These are phyloP conservation scores for Acipenser oxyrinchus DNA, from an alignment of 2,797 vertebrate genomes.

Conservation along the genomic window DNA sequence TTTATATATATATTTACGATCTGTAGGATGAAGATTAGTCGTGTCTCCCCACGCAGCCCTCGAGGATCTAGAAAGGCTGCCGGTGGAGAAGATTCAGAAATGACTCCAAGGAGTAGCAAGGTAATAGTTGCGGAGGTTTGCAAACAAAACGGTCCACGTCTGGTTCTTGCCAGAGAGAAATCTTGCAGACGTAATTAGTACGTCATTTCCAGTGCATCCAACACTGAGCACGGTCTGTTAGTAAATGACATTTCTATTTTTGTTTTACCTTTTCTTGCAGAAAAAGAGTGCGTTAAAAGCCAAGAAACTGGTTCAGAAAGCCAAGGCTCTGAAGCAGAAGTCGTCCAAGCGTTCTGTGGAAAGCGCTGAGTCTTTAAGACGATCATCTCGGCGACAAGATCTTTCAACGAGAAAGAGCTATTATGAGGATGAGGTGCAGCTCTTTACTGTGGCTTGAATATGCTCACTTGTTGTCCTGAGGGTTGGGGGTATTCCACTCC, in stretches of 20 bases:
- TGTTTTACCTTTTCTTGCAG: slow-evolving; percentile 36
- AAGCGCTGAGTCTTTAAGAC: slow-evolving; percentile 44
- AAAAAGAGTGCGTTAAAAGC: slow-evolving; percentile 70
- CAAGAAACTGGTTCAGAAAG: slow-evolving; percentile 81
- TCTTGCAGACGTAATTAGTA: too few relatives aligned
- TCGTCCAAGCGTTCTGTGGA: slow-evolving; percentile 47
- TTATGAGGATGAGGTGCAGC: slow-evolving; percentile 62
- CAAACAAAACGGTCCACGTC: too few relatives aligned
- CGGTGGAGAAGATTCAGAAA: slow-evolving; percentile 42
- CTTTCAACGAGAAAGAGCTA: slow-evolving; percentile 38
- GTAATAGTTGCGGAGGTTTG: slow-evolving; percentile 43
- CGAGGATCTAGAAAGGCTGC: slow-evolving; percentile 51
- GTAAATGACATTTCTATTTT: too few relatives aligned
- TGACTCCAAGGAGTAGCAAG: slow-evolving; percentile 46
- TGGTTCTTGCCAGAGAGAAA: too few relatives aligned
- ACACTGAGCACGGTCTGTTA: too few relatives aligned
- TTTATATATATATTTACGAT: not conserved
- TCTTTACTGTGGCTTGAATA: not conserved
- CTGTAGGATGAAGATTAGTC: slow-evolving; percentile 81
- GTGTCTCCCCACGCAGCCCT: slow-evolving; percentile 56
- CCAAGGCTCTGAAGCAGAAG: slow-evolving; percentile 69
- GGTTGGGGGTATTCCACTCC: not conserved
- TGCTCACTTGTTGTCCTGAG: not conserved
- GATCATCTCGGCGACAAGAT: slow-evolving; percentile 60
- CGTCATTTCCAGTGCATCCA: too few relatives aligned